Conservation (phyloP, 2,797 vertebrate species). For the Phataginus tricuspis region DNA sequence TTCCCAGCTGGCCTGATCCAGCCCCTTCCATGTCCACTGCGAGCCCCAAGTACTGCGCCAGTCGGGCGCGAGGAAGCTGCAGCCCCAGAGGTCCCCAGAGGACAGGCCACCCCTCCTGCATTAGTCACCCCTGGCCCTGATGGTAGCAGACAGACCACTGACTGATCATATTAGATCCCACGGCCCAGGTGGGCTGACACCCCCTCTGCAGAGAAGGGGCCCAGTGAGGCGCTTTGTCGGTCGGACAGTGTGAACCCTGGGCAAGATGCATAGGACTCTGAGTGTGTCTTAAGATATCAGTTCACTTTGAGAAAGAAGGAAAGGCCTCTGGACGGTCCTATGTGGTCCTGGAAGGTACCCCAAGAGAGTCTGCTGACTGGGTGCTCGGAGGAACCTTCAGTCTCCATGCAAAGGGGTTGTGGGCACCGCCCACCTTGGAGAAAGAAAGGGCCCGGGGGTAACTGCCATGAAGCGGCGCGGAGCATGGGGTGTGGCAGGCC, state of each 20-base stretch:
- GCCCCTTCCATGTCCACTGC: not conserved
- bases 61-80: not conserved
- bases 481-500: not conserved
- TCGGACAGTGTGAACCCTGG: fast-evolving
- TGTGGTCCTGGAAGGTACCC: not conserved
- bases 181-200: not conserved
- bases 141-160: not conserved
- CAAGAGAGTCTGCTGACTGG: not conserved
- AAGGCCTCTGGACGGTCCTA: not conserved
- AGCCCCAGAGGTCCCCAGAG: not conserved
- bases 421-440: too few species aligned
- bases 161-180: not conserved
- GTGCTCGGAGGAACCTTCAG: fast-evolving
- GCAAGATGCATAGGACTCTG: too few species aligned
- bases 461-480: not conserved
- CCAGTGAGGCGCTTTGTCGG: too few species aligned
- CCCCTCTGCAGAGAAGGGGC: not conserved
- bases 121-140: not conserved
- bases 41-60: not conserved
- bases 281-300: not conserved
- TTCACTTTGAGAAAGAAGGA: not conserved
- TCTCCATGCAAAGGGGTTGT: not conserved
- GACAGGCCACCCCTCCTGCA: too few species aligned
- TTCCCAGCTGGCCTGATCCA: not conserved
- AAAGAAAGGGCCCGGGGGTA: not conserved